These are phyloP conservation scores for Lytechinus pictus DNA, from an alignment of 35 echinoderm and acorn worm species.

Conservation along the genomic window DNA sequence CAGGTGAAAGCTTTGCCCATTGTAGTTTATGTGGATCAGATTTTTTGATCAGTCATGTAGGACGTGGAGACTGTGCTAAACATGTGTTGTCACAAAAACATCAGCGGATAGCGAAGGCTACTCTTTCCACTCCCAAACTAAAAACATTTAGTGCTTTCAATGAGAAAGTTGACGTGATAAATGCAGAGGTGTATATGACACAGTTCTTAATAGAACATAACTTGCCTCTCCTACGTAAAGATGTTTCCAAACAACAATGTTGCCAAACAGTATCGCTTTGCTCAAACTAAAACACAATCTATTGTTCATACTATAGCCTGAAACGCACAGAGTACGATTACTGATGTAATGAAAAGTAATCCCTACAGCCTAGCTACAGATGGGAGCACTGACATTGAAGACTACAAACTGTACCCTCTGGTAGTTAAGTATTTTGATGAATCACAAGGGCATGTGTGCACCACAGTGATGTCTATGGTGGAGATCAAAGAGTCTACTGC, in stretches of 20 bases:
- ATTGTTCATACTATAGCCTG: not conserved
- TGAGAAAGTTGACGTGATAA: too few species aligned
- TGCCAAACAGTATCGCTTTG: conserved; percentile 67
- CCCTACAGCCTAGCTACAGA: conserved; percentile 73
- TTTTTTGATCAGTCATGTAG: too few species aligned
- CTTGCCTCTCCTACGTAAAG: conserved; percentile 53
- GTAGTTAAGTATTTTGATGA: conserved; percentile 69
- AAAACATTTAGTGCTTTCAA: too few species aligned
- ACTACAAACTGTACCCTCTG: conserved; percentile 70
- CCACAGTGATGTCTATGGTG: conserved; percentile 38
- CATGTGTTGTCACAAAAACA: too few species aligned
- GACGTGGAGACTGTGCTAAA: too few species aligned
- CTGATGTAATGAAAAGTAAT: conserved; percentile 50
- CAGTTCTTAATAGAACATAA: conserved; percentile 71
- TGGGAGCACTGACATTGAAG: conserved; percentile 70
- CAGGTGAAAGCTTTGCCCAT: too few species aligned
- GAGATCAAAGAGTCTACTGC: conserved; percentile 46
- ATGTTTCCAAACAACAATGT: conserved; percentile 65
- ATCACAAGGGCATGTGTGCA: conserved; percentile 32
- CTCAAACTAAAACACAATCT: conserved; percentile 55
- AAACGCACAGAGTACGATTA: conserved; percentile 11
- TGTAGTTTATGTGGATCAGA: too few species aligned
- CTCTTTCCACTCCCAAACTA: too few species aligned
- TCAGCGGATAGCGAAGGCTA: too few species aligned
- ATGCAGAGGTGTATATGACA: conserved; percentile 56